Percentiles rank a stretch among this genome's conserved stretches.
These are phyloP conservation scores for Torymus auratus DNA, from an alignment of 2,888 invertebrate genomes.

Conservation along the genomic window DNA sequence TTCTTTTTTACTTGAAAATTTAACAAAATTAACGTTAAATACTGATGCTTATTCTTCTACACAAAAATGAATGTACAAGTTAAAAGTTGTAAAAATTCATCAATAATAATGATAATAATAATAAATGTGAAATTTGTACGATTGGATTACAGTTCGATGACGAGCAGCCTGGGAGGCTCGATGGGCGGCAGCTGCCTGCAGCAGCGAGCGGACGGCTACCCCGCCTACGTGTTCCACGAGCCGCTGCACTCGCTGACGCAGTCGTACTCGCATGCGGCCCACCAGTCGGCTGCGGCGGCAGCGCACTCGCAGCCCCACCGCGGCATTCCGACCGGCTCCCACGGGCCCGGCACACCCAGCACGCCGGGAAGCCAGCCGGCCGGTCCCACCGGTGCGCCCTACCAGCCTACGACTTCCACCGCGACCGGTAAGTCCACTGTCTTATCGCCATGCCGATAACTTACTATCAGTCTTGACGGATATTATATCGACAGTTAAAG, in stretches of 20 bases:
- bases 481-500: no score
- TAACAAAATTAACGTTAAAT: no score
- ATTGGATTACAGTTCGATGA: slow-evolving; percentile 86
- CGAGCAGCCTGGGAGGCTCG: slow-evolving; percentile 85
- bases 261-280: slow-evolving; percentile 82
- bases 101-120: no score
- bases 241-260: slow-evolving; percentile 87
- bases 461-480: no score
- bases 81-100: no score
- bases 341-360: slow-evolving; percentile 63
- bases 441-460: background rate
- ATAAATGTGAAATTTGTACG: no score
- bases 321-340: slow-evolving; percentile 73
- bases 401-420: slow-evolving; percentile 79
- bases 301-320: slow-evolving; percentile 86
- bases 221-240: slow-evolving; percentile 92
- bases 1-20: no score
- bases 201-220: slow-evolving; percentile 88
- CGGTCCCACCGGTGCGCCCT: slow-evolving; percentile 67
- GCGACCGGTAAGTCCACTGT: slow-evolving; percentile 80
- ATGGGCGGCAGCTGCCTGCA: slow-evolving; percentile 90
- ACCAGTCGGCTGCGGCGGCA: slow-evolving; percentile 79
- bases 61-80: no score
- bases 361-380: no score
- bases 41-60: no score